These are phyloP conservation scores for Gasterosteus aculeatus DNA, from an alignment of 2,113 vertebrate species.

Conservation along the genomic window DNA sequence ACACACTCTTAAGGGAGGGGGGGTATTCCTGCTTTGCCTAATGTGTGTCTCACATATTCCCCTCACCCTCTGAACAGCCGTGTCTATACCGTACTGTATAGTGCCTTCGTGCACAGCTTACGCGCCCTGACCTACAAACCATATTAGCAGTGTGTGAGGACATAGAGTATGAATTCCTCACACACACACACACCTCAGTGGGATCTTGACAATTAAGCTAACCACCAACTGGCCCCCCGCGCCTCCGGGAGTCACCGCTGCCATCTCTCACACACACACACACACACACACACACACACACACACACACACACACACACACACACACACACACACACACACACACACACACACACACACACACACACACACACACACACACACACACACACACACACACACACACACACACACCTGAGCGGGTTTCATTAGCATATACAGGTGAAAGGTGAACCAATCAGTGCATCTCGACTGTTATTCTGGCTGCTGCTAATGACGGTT, in stretches of 20 bases:
- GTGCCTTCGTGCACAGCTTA: conserved; percentile 36
- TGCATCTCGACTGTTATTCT: conserved; percentile 57
- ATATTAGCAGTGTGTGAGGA: conserved; percentile 43
- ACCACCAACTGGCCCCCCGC: conserved; percentile 68
- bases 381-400: conserved; percentile 20
- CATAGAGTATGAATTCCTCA: conserved; percentile 28
- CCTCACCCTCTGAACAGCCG: conserved; percentile 6
- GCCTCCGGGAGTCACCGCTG: conserved; percentile 51
- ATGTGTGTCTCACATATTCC: background rate
- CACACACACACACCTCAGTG: conserved; percentile 57
- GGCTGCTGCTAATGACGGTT: conserved; percentile 66
- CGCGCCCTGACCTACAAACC: conserved; percentile 58
- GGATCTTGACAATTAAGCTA: conserved; percentile 80
- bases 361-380: conserved; percentile 10
- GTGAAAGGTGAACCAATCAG: conserved; percentile 81
- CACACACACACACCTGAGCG: conserved; percentile 14
- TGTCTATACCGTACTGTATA: background rate
- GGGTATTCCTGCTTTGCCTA: background rate
- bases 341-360: conserved; percentile 27
- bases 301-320: conserved; percentile 20
- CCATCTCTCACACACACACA: background rate
- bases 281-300: conserved; percentile 19
- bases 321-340: conserved; percentile 16
- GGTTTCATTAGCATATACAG: conserved; percentile 77
- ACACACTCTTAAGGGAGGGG: background rate